Evolutionary conservation across 2,113 vertebrate genomes (phyloP).

Genomic region (Bothrops jararaca): DNA sequence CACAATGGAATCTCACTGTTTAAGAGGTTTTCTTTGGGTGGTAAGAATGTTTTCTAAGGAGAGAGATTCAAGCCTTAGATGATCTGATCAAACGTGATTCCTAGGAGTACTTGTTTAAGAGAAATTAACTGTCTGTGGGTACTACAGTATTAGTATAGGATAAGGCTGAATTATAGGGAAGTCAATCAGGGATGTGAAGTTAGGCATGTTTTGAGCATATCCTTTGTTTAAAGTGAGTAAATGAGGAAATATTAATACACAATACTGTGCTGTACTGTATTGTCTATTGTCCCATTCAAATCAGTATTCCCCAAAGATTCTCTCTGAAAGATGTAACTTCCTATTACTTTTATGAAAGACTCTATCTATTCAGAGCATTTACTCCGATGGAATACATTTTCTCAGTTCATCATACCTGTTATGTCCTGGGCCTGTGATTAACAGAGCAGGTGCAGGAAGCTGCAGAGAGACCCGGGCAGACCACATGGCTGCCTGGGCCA

Average conservation of each 20-base stretch:
- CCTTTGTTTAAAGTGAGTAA: neutral
- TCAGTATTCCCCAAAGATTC: neutral
- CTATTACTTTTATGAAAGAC: neutral
- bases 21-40: neutral
- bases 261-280: neutral
- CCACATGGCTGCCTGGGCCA: no score
- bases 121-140: neutral
- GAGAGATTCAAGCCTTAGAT: neutral
- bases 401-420: neutral
- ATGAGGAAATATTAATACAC: neutral
- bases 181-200: neutral
- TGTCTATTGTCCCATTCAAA: neutral
- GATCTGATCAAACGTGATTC: neutral
- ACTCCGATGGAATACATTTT: neutral
- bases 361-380: neutral
- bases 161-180: neutral
- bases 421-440: no score
- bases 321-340: neutral
- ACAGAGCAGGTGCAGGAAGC: no score
- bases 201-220: neutral
- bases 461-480: no score
- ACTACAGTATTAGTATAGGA: neutral
- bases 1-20: neutral
- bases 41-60: neutral
- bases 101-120: neutral